These are phyloP conservation scores for Marcusenius ussheri DNA, from an alignment of 2,113 vertebrate species.

Conservation along the genomic window DNA sequence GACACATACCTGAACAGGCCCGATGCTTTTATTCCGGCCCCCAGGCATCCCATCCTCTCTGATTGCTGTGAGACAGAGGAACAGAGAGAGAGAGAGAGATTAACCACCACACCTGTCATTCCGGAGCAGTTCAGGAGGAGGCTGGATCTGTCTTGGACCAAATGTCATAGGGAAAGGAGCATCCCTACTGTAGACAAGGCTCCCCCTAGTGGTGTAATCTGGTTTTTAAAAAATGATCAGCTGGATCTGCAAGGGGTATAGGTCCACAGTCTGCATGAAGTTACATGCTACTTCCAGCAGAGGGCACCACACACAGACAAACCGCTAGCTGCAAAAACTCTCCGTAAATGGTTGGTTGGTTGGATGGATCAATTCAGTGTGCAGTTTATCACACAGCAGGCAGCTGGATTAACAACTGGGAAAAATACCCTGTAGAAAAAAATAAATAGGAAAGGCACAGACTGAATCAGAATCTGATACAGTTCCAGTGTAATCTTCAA, in stretches of 20 bases:
- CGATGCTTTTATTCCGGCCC: constrained; percentile 97
- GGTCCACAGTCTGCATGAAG: neutral
- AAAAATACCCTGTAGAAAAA: neutral
- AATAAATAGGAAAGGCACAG: neutral
- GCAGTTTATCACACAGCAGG: neutral
- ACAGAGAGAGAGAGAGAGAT: neutral
- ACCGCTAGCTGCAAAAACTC: neutral
- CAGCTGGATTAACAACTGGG: neutral
- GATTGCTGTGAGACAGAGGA: constrained; percentile 69
- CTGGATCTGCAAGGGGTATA: neutral
- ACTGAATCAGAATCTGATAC: neutral
- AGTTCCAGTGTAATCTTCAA: neutral
- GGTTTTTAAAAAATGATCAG: neutral
- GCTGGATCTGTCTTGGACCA: neutral
- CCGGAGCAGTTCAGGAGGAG: neutral
- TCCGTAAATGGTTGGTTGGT: neutral
- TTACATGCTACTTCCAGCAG: constrained; percentile 32
- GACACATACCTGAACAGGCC: constrained; percentile 84
- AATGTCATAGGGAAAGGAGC: neutral
- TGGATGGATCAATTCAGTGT: neutral
- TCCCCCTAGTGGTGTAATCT: constrained; percentile 38
- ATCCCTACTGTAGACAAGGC: constrained; percentile 21
- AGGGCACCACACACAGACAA: constrained; percentile 32
- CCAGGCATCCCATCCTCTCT: constrained; percentile 98
- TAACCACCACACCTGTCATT: neutral